A percentile compares a stretch with the other conserved stretches of the same genome.
Evolutionary conservation across 1,140 invertebrate genomes (phyloP).

Genomic region (Sarcophaga bullata): DNA sequence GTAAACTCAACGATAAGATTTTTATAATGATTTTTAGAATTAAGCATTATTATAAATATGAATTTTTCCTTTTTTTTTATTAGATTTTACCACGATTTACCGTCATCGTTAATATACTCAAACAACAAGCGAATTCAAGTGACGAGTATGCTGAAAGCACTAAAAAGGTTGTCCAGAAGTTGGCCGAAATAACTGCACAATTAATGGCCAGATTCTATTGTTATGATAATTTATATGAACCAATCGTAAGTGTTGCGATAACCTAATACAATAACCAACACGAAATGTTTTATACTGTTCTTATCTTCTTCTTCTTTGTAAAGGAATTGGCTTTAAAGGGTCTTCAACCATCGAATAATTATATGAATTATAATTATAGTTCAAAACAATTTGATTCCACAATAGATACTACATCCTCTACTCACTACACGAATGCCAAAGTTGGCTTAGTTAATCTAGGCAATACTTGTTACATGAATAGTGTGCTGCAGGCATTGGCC

Average conservation of each 20-base stretch:
- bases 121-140: constrained; percentile 43
- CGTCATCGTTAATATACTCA: constrained; percentile 57
- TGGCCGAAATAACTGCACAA: constrained; percentile 67
- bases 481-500: constrained; percentile 82
- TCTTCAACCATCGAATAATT: constrained; percentile 53
- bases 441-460: constrained; percentile 85
- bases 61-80: background rate
- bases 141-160: constrained; percentile 66
- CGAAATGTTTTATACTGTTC: background rate
- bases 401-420: background rate
- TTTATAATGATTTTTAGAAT: background rate
- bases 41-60: background rate
- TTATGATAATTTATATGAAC: constrained; percentile 64
- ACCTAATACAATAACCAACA: background rate
- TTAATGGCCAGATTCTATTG: constrained; percentile 67
- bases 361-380: constrained; percentile 47
- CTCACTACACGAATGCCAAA: constrained; percentile 66
- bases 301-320: background rate
- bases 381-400: constrained; percentile 49
- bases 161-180: constrained; percentile 65
- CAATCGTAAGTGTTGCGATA: constrained; percentile 46
- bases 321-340: constrained; percentile 50
- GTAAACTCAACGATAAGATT: background rate
- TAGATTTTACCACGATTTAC: constrained; percentile 63
- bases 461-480: constrained; percentile 90